phyloP scores from a whole-genome alignment of 2,888 invertebrate species.

The Euzetes globulus region DNA sequence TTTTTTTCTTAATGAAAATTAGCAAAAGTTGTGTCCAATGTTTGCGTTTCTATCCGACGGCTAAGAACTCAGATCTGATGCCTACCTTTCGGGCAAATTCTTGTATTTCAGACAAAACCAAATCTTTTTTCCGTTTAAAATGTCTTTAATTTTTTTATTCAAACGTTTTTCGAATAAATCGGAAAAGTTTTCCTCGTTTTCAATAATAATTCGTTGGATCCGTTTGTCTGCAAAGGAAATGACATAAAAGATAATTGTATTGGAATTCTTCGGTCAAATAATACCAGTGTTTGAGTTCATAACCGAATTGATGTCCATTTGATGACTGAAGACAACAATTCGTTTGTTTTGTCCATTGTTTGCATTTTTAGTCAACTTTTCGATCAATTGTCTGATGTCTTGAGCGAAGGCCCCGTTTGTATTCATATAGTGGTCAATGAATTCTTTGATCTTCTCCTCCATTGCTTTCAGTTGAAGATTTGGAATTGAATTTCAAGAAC shows the following conservation, averaged over 20 bases:
- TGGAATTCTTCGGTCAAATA: background rate
- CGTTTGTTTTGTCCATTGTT: background rate
- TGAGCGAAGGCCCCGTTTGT: background rate
- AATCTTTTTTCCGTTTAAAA: background rate
- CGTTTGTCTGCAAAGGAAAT: background rate
- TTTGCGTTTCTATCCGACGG: too few species aligned
- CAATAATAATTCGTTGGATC: background rate
- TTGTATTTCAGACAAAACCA: slow-evolving; percentile 2
- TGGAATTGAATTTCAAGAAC: background rate
- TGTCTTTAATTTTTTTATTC: background rate
- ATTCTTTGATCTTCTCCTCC: background rate
- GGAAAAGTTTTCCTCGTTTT: background rate
- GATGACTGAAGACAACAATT: background rate
- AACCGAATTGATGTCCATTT: background rate
- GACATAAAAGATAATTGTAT: background rate
- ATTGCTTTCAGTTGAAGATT: background rate
- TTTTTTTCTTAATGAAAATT: too few species aligned
- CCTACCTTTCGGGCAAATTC: slow-evolving; percentile 9
- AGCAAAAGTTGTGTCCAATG: too few species aligned
- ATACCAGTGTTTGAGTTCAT: background rate
- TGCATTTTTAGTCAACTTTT: background rate
- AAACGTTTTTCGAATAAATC: background rate
- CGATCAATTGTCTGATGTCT: background rate
- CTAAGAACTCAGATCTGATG: background rate
- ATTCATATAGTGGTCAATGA: background rate